Evolutionary conservation across 1,140 invertebrate genomes (phyloP), one percentile per base, ranked within the genome.

Genomic region (Trachelipus rathkii): DNA sequence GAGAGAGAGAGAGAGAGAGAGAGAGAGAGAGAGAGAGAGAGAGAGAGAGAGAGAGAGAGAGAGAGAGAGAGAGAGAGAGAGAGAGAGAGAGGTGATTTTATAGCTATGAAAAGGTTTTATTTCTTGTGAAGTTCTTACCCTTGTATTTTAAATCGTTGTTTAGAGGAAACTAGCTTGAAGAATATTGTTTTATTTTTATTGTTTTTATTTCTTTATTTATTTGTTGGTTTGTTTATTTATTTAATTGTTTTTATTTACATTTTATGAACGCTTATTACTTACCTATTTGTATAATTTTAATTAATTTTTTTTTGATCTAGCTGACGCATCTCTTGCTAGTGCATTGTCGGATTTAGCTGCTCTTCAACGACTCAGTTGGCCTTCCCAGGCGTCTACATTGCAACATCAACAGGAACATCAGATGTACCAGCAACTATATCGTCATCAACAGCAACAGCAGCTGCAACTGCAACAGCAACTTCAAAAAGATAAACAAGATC

Each of bases 341-440:
- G 10, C 19, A 15, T 66, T 21, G 4, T 66, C 53, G 53, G 21
- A 21, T 66, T 66, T 66, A 66, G 53, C 15, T 15, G 15, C 15
- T 7, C 15, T 15, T 66, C 15, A 66, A 66, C 33, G 69, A 23
- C 19, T 70, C 19, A 3, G 10, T 70, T 19, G 19, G 69, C 33
- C 19, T 70, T 19, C 33, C 19, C 24, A 33, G 19, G 69, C 33
- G 10, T 23, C 13, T n/a, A 33, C 33, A 3, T 15, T 23, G 24
- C n/a, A 71, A 23, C 21, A 71, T 33, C 24, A 71, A 23, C 72
- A 73, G 45, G 5, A 73, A 72, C 72, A 73, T 44, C 72, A 73
- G 4, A n/a, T 44, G 45, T 44, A 73, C 24, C 72, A 73, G 45
- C 45, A 73, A 72, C 46, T 44, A 23, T 13, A 73, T 53, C 72